Percentiles rank a stretch among this genome's conserved stretches.
phyloP scores from a whole-genome alignment of 2,797 vertebrate species.

The Hydrocynus forskahlii region DNA sequence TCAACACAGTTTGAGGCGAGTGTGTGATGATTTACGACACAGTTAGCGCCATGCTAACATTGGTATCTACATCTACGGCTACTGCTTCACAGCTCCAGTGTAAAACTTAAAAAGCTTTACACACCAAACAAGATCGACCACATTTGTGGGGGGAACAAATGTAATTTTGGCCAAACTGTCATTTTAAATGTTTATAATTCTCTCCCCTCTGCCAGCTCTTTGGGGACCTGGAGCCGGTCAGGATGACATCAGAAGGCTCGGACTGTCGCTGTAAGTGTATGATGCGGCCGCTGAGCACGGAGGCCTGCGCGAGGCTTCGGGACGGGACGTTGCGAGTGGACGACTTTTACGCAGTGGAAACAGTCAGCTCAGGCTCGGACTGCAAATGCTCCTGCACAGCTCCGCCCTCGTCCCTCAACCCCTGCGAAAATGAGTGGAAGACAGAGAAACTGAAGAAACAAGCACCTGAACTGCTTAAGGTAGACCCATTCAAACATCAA shows the following conservation, averaged over 20 bases:
- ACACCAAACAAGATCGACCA: too few relatives aligned
- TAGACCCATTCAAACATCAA: slow-evolving; percentile 56
- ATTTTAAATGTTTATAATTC: not conserved
- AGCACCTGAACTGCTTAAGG: slow-evolving; percentile 93
- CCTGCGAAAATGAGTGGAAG: slow-evolving; percentile 97
- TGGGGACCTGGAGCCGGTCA: slow-evolving; percentile 88
- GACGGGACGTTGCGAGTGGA: slow-evolving; percentile 84
- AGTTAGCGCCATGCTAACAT: too few relatives aligned
- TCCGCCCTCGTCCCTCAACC: slow-evolving; percentile 93
- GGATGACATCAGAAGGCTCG: slow-evolving; percentile 94
- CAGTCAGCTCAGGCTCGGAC: slow-evolving; percentile 92
- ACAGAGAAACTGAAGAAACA: slow-evolving; percentile 97
- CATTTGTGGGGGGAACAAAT: too few relatives aligned
- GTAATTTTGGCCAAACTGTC: too few relatives aligned
- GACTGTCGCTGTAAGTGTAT: slow-evolving; percentile 98
- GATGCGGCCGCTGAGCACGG: slow-evolving; percentile 90
- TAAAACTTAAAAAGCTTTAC: too few relatives aligned
- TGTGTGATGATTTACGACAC: too few relatives aligned
- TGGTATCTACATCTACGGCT: too few relatives aligned
- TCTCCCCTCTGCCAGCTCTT: slow-evolving; percentile 77
- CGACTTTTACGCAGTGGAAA: slow-evolving; percentile 97
- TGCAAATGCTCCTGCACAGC: slow-evolving; percentile 96
- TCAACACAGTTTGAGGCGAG: too few relatives aligned
- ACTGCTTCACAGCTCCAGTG: too few relatives aligned
- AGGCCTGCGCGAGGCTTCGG: slow-evolving; percentile 87